phyloP scores from a whole-genome alignment of 2,888 invertebrate genomes.

The Cephus nigrinus region DNA sequence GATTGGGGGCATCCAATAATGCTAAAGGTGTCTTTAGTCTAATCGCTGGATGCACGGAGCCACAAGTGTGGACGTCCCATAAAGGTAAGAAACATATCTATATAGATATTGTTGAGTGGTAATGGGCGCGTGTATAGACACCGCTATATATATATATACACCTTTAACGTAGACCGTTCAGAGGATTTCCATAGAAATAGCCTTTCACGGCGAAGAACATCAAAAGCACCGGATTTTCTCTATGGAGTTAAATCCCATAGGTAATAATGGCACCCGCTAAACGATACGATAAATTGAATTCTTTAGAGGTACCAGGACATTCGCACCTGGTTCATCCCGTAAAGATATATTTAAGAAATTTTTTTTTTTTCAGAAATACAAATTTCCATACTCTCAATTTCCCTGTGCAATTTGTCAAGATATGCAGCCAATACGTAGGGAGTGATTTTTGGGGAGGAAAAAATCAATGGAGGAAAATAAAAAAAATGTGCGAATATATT shows the following conservation, averaged over 20 bases:
- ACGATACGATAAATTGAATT: conserved; percentile 2
- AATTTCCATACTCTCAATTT: conserved; percentile 16
- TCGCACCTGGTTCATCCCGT: background rate
- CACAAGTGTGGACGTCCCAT: conserved; percentile 1
- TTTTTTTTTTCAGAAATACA: conserved; percentile 16
- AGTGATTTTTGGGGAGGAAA: conserved; percentile 25
- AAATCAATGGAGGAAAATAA: background rate
- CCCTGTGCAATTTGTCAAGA: conserved; percentile 13
- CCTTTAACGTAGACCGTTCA: background rate
- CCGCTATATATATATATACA: background rate
- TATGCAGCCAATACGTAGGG: conserved; percentile 13
- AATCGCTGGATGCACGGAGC: background rate
- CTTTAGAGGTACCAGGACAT: background rate
- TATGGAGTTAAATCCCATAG: background rate
- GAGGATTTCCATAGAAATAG: conserved; percentile 4
- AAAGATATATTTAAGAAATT: conserved; percentile 30
- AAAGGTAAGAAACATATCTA: background rate
- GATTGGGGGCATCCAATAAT: background rate
- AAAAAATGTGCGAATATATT: background rate
- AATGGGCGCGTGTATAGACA: background rate
- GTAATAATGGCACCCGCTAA: background rate
- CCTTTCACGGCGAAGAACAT: conserved; percentile 29
- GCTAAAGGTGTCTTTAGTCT: background rate
- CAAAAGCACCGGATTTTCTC: conserved; percentile 36
- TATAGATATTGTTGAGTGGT: background rate